Conservation (phyloP, 2,888 invertebrate genomes). For the Parochlus steinenii region DNA sequence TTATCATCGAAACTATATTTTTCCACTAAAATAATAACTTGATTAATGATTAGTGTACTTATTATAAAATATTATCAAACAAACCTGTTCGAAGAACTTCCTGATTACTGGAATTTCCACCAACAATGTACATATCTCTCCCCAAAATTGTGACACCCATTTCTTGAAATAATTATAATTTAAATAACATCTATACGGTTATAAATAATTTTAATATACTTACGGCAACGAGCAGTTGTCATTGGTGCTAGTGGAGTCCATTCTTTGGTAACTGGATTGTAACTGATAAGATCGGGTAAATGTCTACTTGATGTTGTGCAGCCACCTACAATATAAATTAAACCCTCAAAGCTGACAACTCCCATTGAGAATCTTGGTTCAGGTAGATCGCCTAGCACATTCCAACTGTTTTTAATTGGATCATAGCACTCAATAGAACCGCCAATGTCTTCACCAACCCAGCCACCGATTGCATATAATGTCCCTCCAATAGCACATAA, state of each 20-base stretch:
- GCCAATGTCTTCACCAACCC: constrained; percentile 85
- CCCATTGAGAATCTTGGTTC: constrained; percentile 86
- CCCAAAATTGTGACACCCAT: constrained; percentile 76
- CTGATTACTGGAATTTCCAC: constrained; percentile 68
- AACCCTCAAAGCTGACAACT: constrained; percentile 39
- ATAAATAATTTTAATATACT: too few relatives aligned
- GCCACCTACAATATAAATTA: constrained; percentile 84
- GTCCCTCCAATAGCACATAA: constrained; percentile 67
- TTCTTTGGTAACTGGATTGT: constrained; percentile 62
- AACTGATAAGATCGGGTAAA: constrained; percentile 61
- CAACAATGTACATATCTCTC: constrained; percentile 65
- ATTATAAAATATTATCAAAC: constrained; percentile 68
- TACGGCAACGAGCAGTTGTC: constrained; percentile 65
- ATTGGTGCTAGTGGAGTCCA: constrained; percentile 64
- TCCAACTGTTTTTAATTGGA: constrained; percentile 62
- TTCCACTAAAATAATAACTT: neutral
- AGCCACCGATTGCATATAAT: constrained; percentile 80
- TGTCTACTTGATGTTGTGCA: constrained; percentile 67
- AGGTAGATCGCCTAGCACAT: constrained; percentile 57
- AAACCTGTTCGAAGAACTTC: constrained; percentile 66
- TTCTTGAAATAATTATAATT: too few relatives aligned
- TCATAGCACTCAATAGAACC: constrained; percentile 78
- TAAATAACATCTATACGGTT: too few relatives aligned
- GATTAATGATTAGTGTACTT: constrained; percentile 42
- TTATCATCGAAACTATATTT: constrained; percentile 29